Evolutionary conservation across 2,888 invertebrate genomes (phyloP).

Genomic region (Philereme transversata): DNA sequence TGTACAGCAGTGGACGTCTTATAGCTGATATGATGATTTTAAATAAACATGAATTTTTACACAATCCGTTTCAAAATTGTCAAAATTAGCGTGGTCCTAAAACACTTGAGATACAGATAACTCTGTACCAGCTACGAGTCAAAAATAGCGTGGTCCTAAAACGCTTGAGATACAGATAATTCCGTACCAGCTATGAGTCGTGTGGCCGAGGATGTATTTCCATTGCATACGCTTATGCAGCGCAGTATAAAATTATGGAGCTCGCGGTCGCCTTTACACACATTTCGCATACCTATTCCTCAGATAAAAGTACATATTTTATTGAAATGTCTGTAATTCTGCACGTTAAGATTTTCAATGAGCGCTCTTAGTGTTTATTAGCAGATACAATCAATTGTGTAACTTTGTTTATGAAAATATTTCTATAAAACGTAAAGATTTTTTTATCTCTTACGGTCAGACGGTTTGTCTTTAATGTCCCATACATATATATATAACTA

Average conservation of each 20-base stretch:
- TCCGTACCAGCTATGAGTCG: not conserved
- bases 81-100: no score
- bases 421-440: not conserved
- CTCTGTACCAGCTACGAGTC: not conserved
- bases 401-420: constrained; percentile 13
- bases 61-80: no score
- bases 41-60: no score
- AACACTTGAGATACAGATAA: no score
- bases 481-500: no score
- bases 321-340: constrained; percentile 60
- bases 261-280: constrained; percentile 59
- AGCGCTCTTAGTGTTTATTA: constrained; percentile 37
- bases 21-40: no score
- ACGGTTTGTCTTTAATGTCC: no score
- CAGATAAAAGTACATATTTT: constrained; percentile 64
- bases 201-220: constrained; percentile 43
- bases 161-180: no score
- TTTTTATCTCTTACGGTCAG: no score
- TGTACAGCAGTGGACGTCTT: no score
- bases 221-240: constrained; percentile 50
- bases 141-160: no score
- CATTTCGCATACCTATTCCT: constrained; percentile 65
- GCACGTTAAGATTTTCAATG: constrained; percentile 50
- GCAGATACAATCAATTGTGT: constrained; percentile 35
- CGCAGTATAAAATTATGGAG: constrained; percentile 61